These are phyloP conservation scores for Hyppa rectilinea DNA, from an alignment of 2,888 invertebrate genomes.

Conservation along the genomic window DNA sequence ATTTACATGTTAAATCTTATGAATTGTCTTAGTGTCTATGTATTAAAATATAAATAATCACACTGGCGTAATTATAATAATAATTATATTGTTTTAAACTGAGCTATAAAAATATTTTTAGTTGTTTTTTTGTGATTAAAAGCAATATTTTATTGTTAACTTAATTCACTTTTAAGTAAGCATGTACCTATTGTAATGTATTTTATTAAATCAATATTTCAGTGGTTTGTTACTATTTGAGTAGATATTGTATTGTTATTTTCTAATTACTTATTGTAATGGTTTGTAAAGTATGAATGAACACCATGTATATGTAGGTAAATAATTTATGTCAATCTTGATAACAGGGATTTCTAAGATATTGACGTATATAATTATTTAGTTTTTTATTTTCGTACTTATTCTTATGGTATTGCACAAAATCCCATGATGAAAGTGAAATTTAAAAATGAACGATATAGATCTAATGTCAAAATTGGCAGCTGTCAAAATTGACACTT, in stretches of 20 bases:
- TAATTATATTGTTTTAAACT: conserved; percentile 16
- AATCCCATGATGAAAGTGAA: background rate
- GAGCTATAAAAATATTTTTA: background rate
- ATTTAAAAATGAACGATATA: background rate
- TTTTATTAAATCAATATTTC: conserved; percentile 4
- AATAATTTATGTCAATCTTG: conserved; percentile 41
- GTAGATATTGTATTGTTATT: conserved; percentile 1
- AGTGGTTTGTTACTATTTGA: background rate
- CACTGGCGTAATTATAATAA: conserved; percentile 7
- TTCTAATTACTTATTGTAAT: conserved; percentile 4
- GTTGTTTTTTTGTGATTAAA: conserved; percentile 1
- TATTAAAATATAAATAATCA: conserved; percentile 29
- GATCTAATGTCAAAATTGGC: conserved; percentile 5
- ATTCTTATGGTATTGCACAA: conserved; percentile 14
- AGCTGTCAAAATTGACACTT: conserved; percentile 32
- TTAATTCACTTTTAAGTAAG: background rate
- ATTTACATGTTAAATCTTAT: conserved; percentile 62
- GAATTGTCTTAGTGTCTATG: conserved; percentile 66
- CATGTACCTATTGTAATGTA: conserved; percentile 8
- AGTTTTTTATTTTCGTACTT: background rate
- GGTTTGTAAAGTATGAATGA: conserved; percentile 17
- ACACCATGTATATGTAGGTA: conserved; percentile 27
- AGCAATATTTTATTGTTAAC: conserved; percentile 13
- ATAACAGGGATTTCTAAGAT: conserved; percentile 52
- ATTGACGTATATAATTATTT: conserved; percentile 2